phyloP scores from a whole-genome alignment of 2,113 vertebrate species.

The Heterochromis multidens region DNA sequence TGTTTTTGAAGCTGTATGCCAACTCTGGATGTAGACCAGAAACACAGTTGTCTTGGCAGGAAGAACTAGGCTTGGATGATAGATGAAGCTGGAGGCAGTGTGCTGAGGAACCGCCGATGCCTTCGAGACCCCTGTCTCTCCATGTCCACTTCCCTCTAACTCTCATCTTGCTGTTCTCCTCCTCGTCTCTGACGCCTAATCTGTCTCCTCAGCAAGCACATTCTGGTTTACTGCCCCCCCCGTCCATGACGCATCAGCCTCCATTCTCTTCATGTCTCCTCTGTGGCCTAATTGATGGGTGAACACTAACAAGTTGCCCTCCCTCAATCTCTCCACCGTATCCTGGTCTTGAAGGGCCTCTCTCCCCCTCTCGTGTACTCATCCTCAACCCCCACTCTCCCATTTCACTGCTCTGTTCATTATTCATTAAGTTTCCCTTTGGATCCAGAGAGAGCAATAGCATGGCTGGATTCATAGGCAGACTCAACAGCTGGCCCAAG shows the following conservation, averaged over 20 bases:
- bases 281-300: constrained; percentile 67
- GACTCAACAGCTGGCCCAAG: constrained; percentile 60
- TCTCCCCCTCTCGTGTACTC: constrained; percentile 12
- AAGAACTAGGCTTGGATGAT: constrained; percentile 54
- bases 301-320: constrained; percentile 62
- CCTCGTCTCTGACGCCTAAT: constrained; percentile 45
- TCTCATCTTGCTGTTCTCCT: constrained; percentile 27
- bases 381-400: constrained; percentile 5
- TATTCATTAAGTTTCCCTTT: constrained; percentile 76
- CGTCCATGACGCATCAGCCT: constrained; percentile 33
- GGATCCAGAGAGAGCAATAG: constrained; percentile 56
- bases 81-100: constrained; percentile 48
- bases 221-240: constrained; percentile 32
- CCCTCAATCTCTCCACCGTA: constrained; percentile 43
- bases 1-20: constrained; percentile 34
- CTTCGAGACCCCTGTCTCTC: constrained; percentile 43
- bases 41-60: constrained; percentile 33
- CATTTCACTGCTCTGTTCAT: constrained; percentile 66
- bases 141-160: constrained; percentile 32
- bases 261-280: constrained; percentile 56
- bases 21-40: constrained; percentile 47
- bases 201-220: constrained; percentile 40
- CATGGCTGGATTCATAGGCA: constrained; percentile 58
- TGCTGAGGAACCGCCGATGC: constrained; percentile 42
- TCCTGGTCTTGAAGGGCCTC: constrained; percentile 52